Conservation (phyloP, 2,797 vertebrate species). For the Sebastes variabilis region DNA sequence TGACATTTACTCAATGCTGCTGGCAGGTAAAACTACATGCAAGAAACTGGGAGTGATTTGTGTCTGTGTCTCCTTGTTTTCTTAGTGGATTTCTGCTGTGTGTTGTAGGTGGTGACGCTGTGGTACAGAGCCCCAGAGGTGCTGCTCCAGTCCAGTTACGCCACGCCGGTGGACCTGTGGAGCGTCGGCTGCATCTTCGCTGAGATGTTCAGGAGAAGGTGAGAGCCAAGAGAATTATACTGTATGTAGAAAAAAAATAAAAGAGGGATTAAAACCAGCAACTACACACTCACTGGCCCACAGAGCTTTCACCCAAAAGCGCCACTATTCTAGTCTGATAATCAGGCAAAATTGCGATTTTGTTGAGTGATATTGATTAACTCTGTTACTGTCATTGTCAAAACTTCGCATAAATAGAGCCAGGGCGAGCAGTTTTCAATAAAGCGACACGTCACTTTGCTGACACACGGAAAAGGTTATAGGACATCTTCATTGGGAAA, state of each 20-base stretch:
- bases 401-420: too few species aligned
- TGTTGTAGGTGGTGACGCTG: constrained; percentile 89
- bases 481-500: too few species aligned
- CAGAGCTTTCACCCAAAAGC: background rate
- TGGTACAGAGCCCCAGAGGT: constrained; percentile 95
- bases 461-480: too few species aligned
- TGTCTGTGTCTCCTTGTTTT: background rate
- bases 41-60: background rate
- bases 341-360: background rate
- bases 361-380: background rate
- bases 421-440: too few species aligned
- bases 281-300: background rate
- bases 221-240: constrained; percentile 46
- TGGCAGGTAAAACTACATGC: constrained; percentile 3
- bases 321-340: background rate
- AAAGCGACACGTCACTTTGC: too few species aligned
- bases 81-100: constrained; percentile 1
- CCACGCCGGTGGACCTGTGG: constrained; percentile 94
- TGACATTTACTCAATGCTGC: constrained; percentile 27
- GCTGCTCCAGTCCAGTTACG: constrained; percentile 91
- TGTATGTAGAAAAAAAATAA: background rate
- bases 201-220: constrained; percentile 94
- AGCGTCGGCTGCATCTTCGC: constrained; percentile 95
- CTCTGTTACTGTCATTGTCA: too few species aligned
- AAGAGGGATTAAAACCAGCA: background rate